Conservation (phyloP, 2,113 vertebrate species). For the Conger conger region DNA sequence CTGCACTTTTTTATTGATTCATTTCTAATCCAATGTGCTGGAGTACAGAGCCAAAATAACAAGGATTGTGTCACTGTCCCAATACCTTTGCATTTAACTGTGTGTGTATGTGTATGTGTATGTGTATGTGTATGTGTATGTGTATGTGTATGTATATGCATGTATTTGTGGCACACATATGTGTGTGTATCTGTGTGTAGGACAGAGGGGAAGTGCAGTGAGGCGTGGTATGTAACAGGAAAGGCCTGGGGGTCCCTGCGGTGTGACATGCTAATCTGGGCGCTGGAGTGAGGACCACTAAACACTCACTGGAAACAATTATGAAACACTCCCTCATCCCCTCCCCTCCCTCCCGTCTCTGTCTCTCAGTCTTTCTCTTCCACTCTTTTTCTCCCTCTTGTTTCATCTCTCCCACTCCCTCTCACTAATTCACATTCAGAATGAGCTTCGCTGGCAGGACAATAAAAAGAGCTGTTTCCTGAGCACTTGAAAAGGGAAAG, state of each 20-base stretch:
- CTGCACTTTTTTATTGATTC: too few species aligned
- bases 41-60: too few species aligned
- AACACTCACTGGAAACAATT: neutral
- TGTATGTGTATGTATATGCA: constrained; percentile 24
- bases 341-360: neutral
- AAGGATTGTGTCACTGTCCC: too few species aligned
- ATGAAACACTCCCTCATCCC: neutral
- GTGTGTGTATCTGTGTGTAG: neutral
- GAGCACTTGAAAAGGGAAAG: neutral
- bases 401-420: constrained; percentile 28
- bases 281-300: neutral
- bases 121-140: constrained; percentile 30
- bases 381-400: neutral
- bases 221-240: constrained; percentile 8
- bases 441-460: neutral
- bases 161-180: constrained; percentile 3
- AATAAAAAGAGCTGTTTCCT: neutral
- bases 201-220: neutral
- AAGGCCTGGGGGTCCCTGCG: neutral
- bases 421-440: constrained; percentile 4
- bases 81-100: too few species aligned
- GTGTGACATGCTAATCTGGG: constrained; percentile 14
- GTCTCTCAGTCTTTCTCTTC: constrained; percentile 1
- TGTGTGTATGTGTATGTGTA: constrained; percentile 5
- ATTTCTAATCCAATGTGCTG: too few species aligned